Evolutionary conservation across 2,888 invertebrate species (phyloP).

Genomic region (Euzetes globulus): DNA sequence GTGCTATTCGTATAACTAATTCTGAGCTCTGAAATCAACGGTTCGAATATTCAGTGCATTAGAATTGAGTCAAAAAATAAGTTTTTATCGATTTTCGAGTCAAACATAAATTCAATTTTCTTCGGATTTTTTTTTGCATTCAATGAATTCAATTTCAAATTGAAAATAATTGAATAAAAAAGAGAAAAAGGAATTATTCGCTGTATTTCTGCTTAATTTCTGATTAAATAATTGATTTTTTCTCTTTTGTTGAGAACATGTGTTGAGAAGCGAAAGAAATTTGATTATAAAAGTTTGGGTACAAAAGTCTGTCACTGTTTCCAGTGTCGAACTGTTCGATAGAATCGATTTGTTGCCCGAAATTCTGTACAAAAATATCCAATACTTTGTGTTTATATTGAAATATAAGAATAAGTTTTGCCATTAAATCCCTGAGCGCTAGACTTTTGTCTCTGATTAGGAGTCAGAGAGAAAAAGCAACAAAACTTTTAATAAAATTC

Average conservation of each 20-base stretch:
- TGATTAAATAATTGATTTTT: not conserved
- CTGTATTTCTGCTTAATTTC: not conserved
- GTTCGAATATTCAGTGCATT: not conserved
- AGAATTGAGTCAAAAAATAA: not conserved
- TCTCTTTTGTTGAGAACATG: not conserved
- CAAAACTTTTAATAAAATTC: conserved; percentile 25
- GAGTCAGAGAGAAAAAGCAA: not conserved
- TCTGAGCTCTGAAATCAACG: not conserved
- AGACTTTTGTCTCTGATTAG: not conserved
- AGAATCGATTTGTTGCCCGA: too few relatives aligned
- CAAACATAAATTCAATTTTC: too few relatives aligned
- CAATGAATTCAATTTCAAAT: too few relatives aligned
- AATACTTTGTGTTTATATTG: too few relatives aligned
- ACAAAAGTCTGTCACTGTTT: not conserved
- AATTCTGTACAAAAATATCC: too few relatives aligned
- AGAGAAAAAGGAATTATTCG: too few relatives aligned
- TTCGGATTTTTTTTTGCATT: too few relatives aligned
- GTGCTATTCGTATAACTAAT: not conserved
- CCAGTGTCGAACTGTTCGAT: too few relatives aligned
- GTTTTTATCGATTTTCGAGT: not conserved
- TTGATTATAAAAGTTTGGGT: not conserved
- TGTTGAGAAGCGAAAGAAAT: not conserved
- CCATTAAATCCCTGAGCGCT: not conserved
- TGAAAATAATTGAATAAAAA: too few relatives aligned
- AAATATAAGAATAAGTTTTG: not conserved